Base-by-base conservation (phyloP, 2,797 vertebrate species). In the Myotis findleyi region DNA sequence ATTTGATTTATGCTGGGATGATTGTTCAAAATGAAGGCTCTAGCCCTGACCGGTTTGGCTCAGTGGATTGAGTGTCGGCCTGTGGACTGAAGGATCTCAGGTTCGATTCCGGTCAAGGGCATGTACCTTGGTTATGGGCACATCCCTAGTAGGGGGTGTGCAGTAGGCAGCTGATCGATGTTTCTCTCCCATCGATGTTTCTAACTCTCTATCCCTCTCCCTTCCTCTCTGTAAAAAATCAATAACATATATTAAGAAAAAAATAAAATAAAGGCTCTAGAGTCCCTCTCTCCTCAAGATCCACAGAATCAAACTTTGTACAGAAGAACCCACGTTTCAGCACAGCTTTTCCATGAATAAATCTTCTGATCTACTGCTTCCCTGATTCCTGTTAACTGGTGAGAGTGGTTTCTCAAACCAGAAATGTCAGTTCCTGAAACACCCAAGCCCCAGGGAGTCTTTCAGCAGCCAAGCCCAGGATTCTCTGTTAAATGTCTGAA, bases 401-500 rank as follows among this genome's bases (percentile, higher is more conserved):
- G 14, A 76, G 18, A 55, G 12, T 72, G 55, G 30, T 7, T 55
- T 44, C 8, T 80, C 64, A 49, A 71, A 64, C 38, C 49, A 62
- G 36, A 87, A 81, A 12, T 41, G 9, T 90, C 87, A 71, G 38
- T 86, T 95, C 44, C n/a, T 87, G 16, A 21, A 93, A 90, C 82
- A 64, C 68, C 89, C 72, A 88, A 89, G 47, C 73, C 47, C 13
- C 25, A 10, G 90, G 89, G 72, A 66, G 3, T 62, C 68, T 91
- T 47, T 79, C 17, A 89, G 44, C n/a, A 55, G 38, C n/a, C 84
- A 77, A 84, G 7, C 49, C 76, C 33, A 49, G 33, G 9, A 21
- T 90, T 83, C 47, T 93, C 49, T 44, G 14, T 84, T 72, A 77
- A 96, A 82, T 68, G 95, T 81, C 18, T 75, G 20, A 86, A 96